A percentile compares a stretch with the other conserved stretches of the same genome.
phyloP scores from a whole-genome alignment of 2,888 invertebrate genomes.

The Cephus spinipes region DNA sequence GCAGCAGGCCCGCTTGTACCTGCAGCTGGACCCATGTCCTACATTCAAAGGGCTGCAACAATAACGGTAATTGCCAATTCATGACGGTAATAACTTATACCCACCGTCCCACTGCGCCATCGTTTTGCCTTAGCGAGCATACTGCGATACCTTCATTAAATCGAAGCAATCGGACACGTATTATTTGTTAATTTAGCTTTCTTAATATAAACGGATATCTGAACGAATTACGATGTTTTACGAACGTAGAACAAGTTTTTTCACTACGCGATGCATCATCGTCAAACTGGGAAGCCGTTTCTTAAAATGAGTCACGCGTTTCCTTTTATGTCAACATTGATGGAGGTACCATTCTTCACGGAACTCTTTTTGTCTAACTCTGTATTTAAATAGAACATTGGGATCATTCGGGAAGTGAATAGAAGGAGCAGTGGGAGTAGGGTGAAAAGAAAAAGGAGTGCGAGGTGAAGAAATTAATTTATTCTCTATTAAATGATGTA shows the following conservation, averaged over 20 bases:
- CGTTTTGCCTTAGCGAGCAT: background rate
- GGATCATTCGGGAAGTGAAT: background rate
- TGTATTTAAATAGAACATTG: background rate
- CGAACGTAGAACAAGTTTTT: background rate
- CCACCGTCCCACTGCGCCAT: slow-evolving; percentile 9
- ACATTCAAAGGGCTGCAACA: slow-evolving; percentile 52
- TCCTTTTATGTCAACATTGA: background rate
- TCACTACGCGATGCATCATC: background rate
- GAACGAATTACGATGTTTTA: background rate
- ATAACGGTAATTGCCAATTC: slow-evolving; percentile 60
- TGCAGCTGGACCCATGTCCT: slow-evolving; percentile 46
- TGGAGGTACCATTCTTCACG: background rate
- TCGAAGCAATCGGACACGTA: slow-evolving; percentile 33
- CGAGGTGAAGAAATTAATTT: background rate
- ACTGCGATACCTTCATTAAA: slow-evolving; percentile 35
- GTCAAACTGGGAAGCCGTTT: background rate
- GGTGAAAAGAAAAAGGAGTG: background rate
- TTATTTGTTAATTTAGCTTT: background rate
- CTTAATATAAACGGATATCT: background rate
- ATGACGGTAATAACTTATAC: slow-evolving; percentile 53
- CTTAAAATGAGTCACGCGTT: background rate
- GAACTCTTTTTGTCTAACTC: background rate
- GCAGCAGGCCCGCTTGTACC: slow-evolving; percentile 36
- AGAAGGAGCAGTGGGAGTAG: background rate
- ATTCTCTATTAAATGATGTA: background rate